Evolutionary conservation across 2,888 invertebrate genomes (phyloP), one percentile per base, ranked within the genome.

Genomic region (Coronaproctus castanopsis): DNA sequence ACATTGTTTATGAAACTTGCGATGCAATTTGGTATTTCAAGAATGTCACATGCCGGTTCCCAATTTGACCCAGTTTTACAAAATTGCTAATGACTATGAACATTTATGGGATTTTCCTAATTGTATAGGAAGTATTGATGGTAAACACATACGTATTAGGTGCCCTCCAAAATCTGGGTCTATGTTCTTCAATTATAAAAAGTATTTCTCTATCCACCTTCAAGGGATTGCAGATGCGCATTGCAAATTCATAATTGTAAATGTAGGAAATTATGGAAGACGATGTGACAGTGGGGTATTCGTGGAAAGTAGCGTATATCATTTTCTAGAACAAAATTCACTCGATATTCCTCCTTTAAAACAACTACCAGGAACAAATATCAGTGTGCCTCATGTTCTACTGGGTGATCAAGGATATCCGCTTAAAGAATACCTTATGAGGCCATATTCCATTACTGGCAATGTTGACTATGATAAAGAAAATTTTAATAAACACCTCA

Each of bases 171-270:
- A 62, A 20, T 50, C 52, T 53, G 62, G 62, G 8, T 54, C 57
- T 21, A 53, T 60, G 54, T 62, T 24, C 52, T 62, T 53, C 48
- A 62, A 60, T 54, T 62, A 62, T 57, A 60, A 57, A 51, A 19
- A 24, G 8, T 50, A 23, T 51, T 57, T 24, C 24, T 57, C 57
- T 8, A 55, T 62, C 8, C 57, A 60, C 21, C 36, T 61, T 10
- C 60, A 60, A 52, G 62, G 24, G 3, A 57, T 62, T 3, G 62
- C 54, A 5, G 62, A 62, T 60, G 60, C 55, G 20, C 54, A 57
- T 10, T 60, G 55, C 21, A 24, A 48, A 20, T 62, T 62, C 22
- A 24, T 60, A 21, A 50, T 50, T 51, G 57, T 60, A 8, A 57
- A 57, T 60, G 57, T 62, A 18, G 62, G 60, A 21, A 52, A 21